Conservation (phyloP, 1,140 invertebrate species). For the Achroia grisella region DNA sequence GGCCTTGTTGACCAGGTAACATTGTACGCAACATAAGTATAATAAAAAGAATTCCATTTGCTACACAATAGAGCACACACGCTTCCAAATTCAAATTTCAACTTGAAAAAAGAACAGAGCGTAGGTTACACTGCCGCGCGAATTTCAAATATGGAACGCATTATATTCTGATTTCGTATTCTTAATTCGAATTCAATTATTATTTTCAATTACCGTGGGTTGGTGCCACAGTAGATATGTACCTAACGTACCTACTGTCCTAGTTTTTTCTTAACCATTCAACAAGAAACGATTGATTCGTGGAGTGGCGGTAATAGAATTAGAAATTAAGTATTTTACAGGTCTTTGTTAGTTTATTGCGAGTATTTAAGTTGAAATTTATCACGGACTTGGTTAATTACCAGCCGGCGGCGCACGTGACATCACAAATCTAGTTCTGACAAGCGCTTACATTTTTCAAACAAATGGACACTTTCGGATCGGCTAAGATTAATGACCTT, state of each 20-base stretch:
- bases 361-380: no score
- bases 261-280: slow-evolving; percentile 25
- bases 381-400: neutral
- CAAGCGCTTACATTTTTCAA: slow-evolving; percentile 30
- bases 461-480: slow-evolving; percentile 35
- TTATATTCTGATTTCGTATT: slow-evolving; percentile 66
- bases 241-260: slow-evolving; percentile 25
- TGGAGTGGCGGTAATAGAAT: no score
- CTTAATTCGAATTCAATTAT: slow-evolving; percentile 68
- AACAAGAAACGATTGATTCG: no score
- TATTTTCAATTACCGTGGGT: slow-evolving; percentile 63
- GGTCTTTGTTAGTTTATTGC: no score
- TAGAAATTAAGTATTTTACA: no score
- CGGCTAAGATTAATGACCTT: slow-evolving; percentile 36
- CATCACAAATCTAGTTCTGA: slow-evolving; percentile 21
- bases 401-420: slow-evolving; percentile 9
- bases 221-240: slow-evolving; percentile 31
- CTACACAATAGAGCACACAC: slow-evolving; percentile 65
- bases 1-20: slow-evolving; percentile 25
- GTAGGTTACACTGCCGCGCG: slow-evolving; percentile 40
- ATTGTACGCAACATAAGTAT: slow-evolving; percentile 34
- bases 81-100: slow-evolving; percentile 65
- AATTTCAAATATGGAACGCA: slow-evolving; percentile 64
- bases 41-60: slow-evolving; percentile 55
- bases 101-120: slow-evolving; percentile 54